phyloP scores from a whole-genome alignment of 2,113 vertebrate species.

The Symphodus melops region DNA sequence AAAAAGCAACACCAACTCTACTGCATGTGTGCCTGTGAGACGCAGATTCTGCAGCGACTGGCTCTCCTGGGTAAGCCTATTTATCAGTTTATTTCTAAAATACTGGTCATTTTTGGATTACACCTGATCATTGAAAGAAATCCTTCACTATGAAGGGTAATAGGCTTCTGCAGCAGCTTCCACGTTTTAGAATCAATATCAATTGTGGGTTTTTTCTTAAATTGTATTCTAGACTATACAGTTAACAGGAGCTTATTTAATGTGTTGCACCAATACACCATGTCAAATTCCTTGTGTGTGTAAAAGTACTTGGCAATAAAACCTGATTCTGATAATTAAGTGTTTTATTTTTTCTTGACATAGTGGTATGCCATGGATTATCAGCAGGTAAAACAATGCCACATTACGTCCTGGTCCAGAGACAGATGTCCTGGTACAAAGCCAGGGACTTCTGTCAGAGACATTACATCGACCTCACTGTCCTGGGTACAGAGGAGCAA shows the following conservation, averaged over 20 bases:
- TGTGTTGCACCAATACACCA: too few species aligned
- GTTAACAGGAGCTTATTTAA: too few species aligned
- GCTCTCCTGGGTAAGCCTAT: conserved; percentile 56
- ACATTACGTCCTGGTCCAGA: conserved; percentile 17
- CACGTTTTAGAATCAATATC: too few species aligned
- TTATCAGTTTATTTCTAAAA: too few species aligned
- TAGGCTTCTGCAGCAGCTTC: background rate
- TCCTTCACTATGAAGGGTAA: background rate
- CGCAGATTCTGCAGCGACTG: conserved; percentile 32
- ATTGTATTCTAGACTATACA: too few species aligned
- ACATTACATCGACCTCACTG: conserved; percentile 55
- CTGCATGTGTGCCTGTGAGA: conserved; percentile 38
- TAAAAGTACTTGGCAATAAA: too few species aligned
- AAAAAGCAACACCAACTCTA: background rate
- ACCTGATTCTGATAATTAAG: too few species aligned
- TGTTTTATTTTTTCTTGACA: background rate
- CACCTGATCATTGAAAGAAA: fast-evolving
- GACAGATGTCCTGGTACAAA: conserved; percentile 37
- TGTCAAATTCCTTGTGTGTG: too few species aligned
- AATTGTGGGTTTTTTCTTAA: too few species aligned
- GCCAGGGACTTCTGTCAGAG: conserved; percentile 50
- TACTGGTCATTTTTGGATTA: background rate
- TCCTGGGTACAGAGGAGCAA: conserved; percentile 46
- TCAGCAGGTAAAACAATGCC: conserved; percentile 18
- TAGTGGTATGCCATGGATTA: conserved; percentile 43